Base-by-base conservation (phyloP, 2,113 vertebrate species). In the Mirza zaza region DNA sequence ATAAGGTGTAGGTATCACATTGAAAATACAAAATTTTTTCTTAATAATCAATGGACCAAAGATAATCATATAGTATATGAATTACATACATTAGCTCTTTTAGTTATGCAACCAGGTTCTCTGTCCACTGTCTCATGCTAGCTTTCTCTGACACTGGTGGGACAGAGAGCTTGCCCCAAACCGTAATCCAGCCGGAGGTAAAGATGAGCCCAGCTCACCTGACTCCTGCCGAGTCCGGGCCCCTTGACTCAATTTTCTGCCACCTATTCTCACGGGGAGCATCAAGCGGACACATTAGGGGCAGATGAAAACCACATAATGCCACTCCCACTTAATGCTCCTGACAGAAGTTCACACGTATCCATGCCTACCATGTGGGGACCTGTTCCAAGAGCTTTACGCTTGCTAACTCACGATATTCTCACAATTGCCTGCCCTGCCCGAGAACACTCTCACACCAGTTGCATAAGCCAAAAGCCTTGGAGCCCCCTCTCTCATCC, bases 341-440 rank as follows among this genome's bases (percentile, higher is more conserved):
- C 50, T 17, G 48, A 32, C 11, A 85, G 63, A 36, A 29, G 11
- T n/a, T 7, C 57, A 67, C 48, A 73, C 9, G n/a, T 27, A 55
- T 2, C 8, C 9, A 59, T 20, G 34, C 3, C 21, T n/a, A n/a
- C 67, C 39, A 0, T 7, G 2, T 21, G 14, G 29, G 65, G 21
- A n/a, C 45, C 25, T 50, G 36, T 39, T 61, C 45, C 57, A 48
- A 34, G 14, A 20, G 20, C 17, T 75, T n/a, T 39, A 48, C 2
- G 0, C n/a, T 50, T 6, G 4, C 42, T 13, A 27, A 32, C 25
- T 32, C 15, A 6, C 10, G 5, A 17, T 23, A 55, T 17, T 48
- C 61, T 79, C 25, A 20, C 36, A 50, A 2, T 13, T 10, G 3
- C 55, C 55, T 27, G 23, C 55, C 75, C 48, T 12, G 36, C 32